Percentiles rank a stretch among this genome's conserved stretches.
Evolutionary conservation across 2,888 invertebrate genomes (phyloP).

Genomic region (Deilephila elpenor): DNA sequence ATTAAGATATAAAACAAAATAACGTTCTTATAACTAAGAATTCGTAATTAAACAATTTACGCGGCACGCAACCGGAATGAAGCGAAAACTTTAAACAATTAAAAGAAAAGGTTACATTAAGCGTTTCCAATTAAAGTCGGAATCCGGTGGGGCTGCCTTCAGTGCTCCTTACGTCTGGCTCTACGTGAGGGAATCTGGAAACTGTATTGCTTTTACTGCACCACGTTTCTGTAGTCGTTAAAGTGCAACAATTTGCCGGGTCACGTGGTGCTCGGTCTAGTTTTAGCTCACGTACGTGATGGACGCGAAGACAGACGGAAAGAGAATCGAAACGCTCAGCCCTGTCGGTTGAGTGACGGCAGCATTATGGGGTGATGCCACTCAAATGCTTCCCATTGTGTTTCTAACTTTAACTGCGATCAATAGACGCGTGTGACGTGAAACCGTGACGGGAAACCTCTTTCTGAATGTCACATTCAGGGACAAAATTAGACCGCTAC

Average conservation of each 20-base stretch:
- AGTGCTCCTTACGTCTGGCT: conserved; percentile 60
- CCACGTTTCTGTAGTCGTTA: conserved; percentile 59
- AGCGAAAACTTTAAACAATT: conserved; percentile 65
- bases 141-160: conserved; percentile 66
- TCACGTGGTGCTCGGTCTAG: conserved; percentile 26
- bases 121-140: conserved; percentile 80
- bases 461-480: not conserved
- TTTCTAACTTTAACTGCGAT: conserved; percentile 18
- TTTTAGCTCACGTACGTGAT: conserved; percentile 48
- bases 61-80: conserved; percentile 47
- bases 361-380: conserved; percentile 31
- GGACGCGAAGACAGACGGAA: conserved; percentile 32
- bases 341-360: conserved; percentile 27
- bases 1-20: not conserved
- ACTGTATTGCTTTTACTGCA: conserved; percentile 63
- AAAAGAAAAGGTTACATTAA: conserved; percentile 72
- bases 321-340: conserved; percentile 38
- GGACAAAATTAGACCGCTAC: not conserved
- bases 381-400: conserved; percentile 16
- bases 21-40: conserved; percentile 17
- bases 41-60: conserved; percentile 57
- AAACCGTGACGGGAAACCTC: not conserved
- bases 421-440: conserved; percentile 14
- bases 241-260: conserved; percentile 72
- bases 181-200: conserved; percentile 67